Evolutionary conservation across 1,140 invertebrate species (phyloP).

Genomic region (Saccostrea echinata): DNA sequence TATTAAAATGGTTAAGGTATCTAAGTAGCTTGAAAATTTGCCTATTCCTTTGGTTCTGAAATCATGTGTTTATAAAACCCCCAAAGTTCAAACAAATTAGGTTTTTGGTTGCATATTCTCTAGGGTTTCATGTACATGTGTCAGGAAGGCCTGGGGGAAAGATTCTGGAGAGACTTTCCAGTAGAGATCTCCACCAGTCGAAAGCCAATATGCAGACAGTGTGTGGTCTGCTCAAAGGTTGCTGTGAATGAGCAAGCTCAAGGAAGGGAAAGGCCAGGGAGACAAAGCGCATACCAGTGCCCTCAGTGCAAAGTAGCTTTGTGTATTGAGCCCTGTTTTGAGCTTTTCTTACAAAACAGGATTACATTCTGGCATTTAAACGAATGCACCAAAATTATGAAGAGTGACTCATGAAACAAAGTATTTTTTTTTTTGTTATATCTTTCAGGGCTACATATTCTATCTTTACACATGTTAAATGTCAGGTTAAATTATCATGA

Average conservation of each 20-base stretch:
- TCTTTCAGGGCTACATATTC: no score
- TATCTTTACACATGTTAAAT: no score
- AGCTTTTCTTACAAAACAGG: constrained; percentile 44
- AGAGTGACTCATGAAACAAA: not conserved
- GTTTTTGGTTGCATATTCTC: not conserved
- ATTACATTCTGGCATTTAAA: constrained; percentile 45
- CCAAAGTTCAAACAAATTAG: no score
- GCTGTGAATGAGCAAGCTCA: not conserved
- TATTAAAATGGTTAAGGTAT: no score
- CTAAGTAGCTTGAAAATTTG: no score
- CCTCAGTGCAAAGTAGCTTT: constrained; percentile 35
- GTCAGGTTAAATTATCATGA: no score
- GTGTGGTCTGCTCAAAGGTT: not conserved
- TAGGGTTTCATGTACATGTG: not conserved
- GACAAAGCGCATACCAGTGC: constrained; percentile 39
- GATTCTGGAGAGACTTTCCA: not conserved
- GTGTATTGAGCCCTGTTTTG: constrained; percentile 49
- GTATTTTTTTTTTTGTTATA: no score
- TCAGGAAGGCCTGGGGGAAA: not conserved
- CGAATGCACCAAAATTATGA: not conserved
- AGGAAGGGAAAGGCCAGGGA: not conserved
- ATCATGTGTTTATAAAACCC: no score
- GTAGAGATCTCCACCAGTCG: not conserved
- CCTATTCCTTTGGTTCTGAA: no score
- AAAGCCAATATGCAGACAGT: not conserved